Percentiles rank a stretch among this genome's conserved stretches.
phyloP scores from a whole-genome alignment of 1,140 invertebrate species.

The Capitella teleta region DNA sequence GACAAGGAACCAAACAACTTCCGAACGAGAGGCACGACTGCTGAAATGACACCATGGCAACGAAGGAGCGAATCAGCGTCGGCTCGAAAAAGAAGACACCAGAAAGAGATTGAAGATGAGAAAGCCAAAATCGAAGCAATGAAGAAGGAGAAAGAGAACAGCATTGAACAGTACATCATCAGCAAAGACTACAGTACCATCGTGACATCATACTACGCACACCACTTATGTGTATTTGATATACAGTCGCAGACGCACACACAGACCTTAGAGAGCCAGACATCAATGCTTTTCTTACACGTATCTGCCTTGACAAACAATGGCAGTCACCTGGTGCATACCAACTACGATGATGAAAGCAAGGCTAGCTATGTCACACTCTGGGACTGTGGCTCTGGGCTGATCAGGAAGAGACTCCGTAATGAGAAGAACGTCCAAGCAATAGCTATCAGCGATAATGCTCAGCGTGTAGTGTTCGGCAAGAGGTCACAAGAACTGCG shows the following conservation, averaged over 20 bases:
- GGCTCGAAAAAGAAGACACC: constrained; percentile 19
- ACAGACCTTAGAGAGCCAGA: constrained; percentile 28
- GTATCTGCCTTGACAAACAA: constrained; percentile 28
- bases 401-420: constrained; percentile 29
- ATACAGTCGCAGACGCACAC: constrained; percentile 22
- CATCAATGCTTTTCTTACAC: constrained; percentile 33
- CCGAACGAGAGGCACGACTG: constrained; percentile 9
- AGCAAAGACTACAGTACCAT: constrained; percentile 30
- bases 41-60: constrained; percentile 34
- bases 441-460: constrained; percentile 29
- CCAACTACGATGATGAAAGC: constrained; percentile 36
- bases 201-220: constrained; percentile 38
- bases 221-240: constrained; percentile 37
- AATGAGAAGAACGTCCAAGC: constrained; percentile 34
- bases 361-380: constrained; percentile 37
- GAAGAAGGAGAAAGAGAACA: constrained; percentile 32
- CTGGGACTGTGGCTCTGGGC: constrained; percentile 30
- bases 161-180: constrained; percentile 31
- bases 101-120: constrained; percentile 24
- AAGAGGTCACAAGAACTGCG: constrained; percentile 27
- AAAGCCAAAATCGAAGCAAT: constrained; percentile 22
- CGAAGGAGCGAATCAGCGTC: constrained; percentile 23
- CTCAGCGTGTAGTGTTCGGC: constrained; percentile 29
- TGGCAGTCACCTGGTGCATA: constrained; percentile 30
- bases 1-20: background rate